These are phyloP conservation scores for Lepisosteus oculatus DNA, from an alignment of 2,113 vertebrate species.

Conservation along the genomic window DNA sequence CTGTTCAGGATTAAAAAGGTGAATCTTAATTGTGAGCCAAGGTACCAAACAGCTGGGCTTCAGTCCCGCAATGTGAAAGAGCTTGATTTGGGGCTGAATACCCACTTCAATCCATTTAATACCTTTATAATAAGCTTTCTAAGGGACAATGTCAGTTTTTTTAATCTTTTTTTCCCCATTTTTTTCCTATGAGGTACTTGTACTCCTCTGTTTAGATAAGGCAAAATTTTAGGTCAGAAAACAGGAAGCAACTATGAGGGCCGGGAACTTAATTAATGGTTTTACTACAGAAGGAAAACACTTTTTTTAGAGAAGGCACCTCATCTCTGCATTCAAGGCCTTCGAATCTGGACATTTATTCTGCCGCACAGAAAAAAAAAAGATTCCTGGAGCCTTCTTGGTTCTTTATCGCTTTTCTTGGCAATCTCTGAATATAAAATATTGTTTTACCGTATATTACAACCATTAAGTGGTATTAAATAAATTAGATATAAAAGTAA, in stretches of 20 bases:
- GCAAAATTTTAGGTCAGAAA: conserved; percentile 13
- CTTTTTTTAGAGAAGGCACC: not conserved
- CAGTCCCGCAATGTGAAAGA: conserved; percentile 24
- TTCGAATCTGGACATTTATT: conserved; percentile 11
- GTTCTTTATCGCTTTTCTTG: too few species aligned
- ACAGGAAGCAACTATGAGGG: conserved; percentile 25
- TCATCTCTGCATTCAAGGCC: too few species aligned
- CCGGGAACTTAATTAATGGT: conserved; percentile 20
- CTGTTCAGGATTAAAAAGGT: conserved; percentile 34
- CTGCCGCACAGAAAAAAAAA: not conserved
- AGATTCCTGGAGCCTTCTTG: too few species aligned
- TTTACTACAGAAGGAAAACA: conserved; percentile 18
- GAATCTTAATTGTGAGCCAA: conserved; percentile 33
- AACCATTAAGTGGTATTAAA: too few species aligned
- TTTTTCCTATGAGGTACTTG: conserved; percentile 28
- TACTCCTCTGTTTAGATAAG: conserved; percentile 18
- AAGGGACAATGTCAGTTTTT: conserved; percentile 26
- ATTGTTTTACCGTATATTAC: too few species aligned
- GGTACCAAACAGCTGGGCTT: conserved; percentile 34
- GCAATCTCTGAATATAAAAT: too few species aligned
- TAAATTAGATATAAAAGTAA: too few species aligned
- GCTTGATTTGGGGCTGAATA: conserved; percentile 23
- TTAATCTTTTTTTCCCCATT: conserved; percentile 8
- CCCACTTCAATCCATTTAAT: conserved; percentile 27
- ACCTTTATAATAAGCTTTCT: conserved; percentile 34